Percentiles rank a stretch among this genome's conserved stretches.
These are phyloP conservation scores for Anhinga rufa DNA, from an alignment of 2,113 vertebrate genomes.

Conservation along the genomic window DNA sequence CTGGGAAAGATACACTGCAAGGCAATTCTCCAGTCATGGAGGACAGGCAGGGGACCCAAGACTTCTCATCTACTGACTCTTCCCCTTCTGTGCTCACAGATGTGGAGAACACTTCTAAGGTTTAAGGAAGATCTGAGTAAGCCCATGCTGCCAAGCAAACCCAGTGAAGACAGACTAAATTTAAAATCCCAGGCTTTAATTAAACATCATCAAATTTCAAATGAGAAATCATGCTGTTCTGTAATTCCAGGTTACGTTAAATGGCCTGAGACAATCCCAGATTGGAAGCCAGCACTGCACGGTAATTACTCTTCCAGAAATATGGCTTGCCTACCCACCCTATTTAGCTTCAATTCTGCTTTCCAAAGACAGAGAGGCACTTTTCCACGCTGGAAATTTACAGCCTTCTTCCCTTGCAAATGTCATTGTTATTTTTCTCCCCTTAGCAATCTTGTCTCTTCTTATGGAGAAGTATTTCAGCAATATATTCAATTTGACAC, in stretches of 20 bases:
- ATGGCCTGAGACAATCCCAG: constrained; percentile 47
- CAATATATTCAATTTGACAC: not conserved
- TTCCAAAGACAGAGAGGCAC: constrained; percentile 45
- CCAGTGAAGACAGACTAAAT: constrained; percentile 39
- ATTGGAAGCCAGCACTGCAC: constrained; percentile 48
- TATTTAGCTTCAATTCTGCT: constrained; percentile 23
- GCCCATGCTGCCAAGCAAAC: constrained; percentile 21
- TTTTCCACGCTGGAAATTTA: constrained; percentile 63
- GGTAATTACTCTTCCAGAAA: constrained; percentile 65
- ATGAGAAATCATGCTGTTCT: constrained; percentile 62
- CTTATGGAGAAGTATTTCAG: not conserved
- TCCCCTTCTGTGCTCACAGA: not conserved
- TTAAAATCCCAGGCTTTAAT: constrained; percentile 59
- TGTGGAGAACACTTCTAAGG: not conserved
- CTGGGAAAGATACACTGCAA: not conserved
- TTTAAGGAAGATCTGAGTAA: constrained; percentile 15
- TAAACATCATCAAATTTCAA: constrained; percentile 48
- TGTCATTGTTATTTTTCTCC: constrained; percentile 38
- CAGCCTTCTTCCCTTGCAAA: constrained; percentile 42
- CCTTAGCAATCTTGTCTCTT: not conserved
- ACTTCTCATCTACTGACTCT: not conserved
- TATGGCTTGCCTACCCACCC: constrained; percentile 39
- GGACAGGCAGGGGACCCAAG: not conserved
- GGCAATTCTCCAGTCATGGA: not conserved
- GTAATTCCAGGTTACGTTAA: constrained; percentile 64